phyloP scores from a whole-genome alignment of 2,888 invertebrate genomes.

The Apotomis turbidana region DNA sequence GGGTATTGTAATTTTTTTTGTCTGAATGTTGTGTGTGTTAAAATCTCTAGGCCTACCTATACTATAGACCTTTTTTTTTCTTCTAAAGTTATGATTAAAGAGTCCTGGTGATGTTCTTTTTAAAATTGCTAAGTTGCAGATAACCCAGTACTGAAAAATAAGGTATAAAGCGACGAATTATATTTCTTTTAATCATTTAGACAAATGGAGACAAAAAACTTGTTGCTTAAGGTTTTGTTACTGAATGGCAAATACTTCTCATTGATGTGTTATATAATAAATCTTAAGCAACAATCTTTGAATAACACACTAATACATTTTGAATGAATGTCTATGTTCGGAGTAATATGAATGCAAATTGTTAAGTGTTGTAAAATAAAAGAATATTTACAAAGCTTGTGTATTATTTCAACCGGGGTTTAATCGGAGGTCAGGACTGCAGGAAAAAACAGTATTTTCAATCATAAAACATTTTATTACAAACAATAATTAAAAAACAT shows the following conservation, averaged over 20 bases:
- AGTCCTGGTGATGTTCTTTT: too few species aligned
- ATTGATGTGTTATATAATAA: conserved; percentile 30
- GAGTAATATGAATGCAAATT: conserved; percentile 58
- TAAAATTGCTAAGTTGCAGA: not conserved
- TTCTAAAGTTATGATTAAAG: too few species aligned
- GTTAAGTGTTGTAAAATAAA: conserved; percentile 68
- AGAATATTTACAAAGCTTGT: conserved; percentile 50
- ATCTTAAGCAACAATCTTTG: conserved; percentile 47
- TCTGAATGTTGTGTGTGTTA: too few species aligned
- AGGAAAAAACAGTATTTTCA: conserved; percentile 49
- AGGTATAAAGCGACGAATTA: conserved; percentile 47
- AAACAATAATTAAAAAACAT: conserved; percentile 81
- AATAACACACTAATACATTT: conserved; percentile 48
- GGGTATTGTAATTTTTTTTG: too few species aligned
- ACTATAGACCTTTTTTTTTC: too few species aligned
- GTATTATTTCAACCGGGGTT: conserved; percentile 2
- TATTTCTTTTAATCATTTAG: conserved; percentile 30
- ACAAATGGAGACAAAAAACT: conserved; percentile 9
- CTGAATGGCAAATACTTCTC: conserved; percentile 13
- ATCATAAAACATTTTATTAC: conserved; percentile 80
- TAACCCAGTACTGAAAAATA: not conserved
- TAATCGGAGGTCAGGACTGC: too few species aligned
- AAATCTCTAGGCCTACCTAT: too few species aligned
- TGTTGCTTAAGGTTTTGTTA: conserved; percentile 48
- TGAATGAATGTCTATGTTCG: conserved; percentile 54